phyloP scores from a whole-genome alignment of 1,140 invertebrate genomes.

The Globodera rostochiensis region DNA sequence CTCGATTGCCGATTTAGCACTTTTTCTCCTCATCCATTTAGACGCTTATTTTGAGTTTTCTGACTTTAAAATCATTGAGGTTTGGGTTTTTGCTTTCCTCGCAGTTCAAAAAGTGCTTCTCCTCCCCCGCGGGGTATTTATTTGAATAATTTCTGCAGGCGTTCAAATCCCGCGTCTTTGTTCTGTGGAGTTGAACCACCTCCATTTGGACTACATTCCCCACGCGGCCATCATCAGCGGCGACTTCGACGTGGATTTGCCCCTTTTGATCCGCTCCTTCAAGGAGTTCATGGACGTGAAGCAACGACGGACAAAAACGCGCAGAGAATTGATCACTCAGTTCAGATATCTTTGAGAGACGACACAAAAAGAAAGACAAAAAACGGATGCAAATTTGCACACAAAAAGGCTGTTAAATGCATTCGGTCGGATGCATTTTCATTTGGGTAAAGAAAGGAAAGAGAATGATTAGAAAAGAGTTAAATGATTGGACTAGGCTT shows the following conservation, averaged over 20 bases:
- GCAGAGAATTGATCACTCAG: conserved; percentile 32
- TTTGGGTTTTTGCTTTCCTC: too few relatives aligned
- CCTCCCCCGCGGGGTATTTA: too few relatives aligned
- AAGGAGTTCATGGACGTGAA: conserved; percentile 53
- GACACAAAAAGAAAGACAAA: not conserved
- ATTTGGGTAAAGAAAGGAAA: too few relatives aligned
- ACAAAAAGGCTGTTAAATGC: not conserved
- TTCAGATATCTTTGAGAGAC: conserved; percentile 36
- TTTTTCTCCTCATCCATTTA: too few relatives aligned
- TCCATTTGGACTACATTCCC: conserved; percentile 49
- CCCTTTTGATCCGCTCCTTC: conserved; percentile 49
- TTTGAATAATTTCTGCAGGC: conserved; percentile 27
- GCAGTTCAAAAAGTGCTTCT: too few relatives aligned
- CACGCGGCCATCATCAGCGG: conserved; percentile 49
- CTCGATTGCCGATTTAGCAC: too few relatives aligned
- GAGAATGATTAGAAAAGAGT: too few relatives aligned
- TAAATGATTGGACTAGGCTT: too few relatives aligned
- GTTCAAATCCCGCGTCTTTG: conserved; percentile 52
- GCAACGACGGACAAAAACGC: conserved; percentile 31
- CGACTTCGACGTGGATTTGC: conserved; percentile 54
- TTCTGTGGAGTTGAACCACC: conserved; percentile 46
- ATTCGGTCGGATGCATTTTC: not conserved
- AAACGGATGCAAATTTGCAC: not conserved
- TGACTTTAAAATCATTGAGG: too few relatives aligned
- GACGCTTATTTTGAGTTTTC: too few relatives aligned